Evolutionary conservation across 2,113 vertebrate genomes (phyloP).

Genomic region (Chloebia gouldiae): DNA sequence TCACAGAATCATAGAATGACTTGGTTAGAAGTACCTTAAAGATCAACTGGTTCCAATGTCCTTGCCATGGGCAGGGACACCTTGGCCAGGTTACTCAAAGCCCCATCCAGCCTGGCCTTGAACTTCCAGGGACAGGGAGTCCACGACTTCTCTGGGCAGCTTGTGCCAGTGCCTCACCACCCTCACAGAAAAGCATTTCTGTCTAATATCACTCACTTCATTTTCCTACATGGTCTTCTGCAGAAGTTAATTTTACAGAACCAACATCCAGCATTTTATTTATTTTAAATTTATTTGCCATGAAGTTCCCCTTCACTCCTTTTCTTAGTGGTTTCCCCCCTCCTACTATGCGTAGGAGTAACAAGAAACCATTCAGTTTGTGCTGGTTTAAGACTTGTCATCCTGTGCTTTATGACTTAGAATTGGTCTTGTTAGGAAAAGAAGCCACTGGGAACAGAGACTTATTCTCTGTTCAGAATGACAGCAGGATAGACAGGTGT

Average conservation of each 20-base stretch:
- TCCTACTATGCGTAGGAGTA: neutral
- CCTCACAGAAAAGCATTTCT: neutral
- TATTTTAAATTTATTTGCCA: neutral
- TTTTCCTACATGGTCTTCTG: neutral
- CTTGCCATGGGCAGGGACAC: neutral
- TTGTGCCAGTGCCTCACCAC: neutral
- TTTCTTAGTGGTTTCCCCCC: neutral
- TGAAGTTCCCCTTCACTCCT: neutral
- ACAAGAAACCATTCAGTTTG: neutral
- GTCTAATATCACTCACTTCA: neutral
- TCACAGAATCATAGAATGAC: neutral
- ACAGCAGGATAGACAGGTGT: slow-evolving; percentile 43
- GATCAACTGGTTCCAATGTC: neutral
- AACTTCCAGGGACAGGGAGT: neutral
- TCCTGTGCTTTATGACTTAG: neutral
- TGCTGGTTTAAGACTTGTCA: neutral
- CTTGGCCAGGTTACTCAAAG: neutral
- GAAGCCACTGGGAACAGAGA: neutral
- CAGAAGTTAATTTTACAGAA: neutral
- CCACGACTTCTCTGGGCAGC: neutral
- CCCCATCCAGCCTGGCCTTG: neutral
- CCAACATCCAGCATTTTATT: neutral
- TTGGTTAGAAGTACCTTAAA: neutral
- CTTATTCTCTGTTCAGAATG: neutral
- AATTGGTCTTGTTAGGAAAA: slow-evolving; percentile 8